Base-by-base conservation (phyloP, 1,140 invertebrate genomes). In the Pseudomyrmex concolor region DNA sequence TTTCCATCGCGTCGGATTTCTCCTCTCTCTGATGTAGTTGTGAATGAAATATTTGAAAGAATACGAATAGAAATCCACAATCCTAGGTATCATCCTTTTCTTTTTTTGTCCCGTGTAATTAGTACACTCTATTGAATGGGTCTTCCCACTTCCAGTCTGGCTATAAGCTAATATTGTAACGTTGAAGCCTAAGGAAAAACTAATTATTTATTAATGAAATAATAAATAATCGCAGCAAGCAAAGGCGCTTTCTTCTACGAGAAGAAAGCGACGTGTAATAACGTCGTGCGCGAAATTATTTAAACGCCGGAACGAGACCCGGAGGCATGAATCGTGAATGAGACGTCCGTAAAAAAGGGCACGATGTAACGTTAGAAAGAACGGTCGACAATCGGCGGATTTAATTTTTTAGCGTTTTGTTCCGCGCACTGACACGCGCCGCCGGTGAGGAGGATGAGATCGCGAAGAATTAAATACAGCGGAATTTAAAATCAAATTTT, bases 141-240 rank as follows among this genome's bases (percentile, higher is more conserved):
- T 99, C 93, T 99, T 99, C 0, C 98, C 98, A 86, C 97, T 98
- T 9, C 98, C 98, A 3, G 98, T 99, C 93, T 99, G 98, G 0
- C 98, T 98, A 94, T 99, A 99, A 0, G 98, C 98, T 54, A 98
- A 90, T 84, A 98, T 97, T 15, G 98, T 99, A 0, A 98, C 96
- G 95, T 99, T 99, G 90, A 98, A 98, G 7, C 97, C 97, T 97
- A 86, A 72, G 91, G 90, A 89, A 77, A 67, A 82, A 43, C 1
- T 25, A 25, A 25, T 25, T 25, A 25, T 25, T 25, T 25, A 25
- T 25, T 25, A 25, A 25, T 25, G 22, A 25, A 25, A 1, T 25
- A 25, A 25, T 25, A 25, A 25, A 25, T 25, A 25, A 25, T 25
- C 34, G 19, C 15, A 9, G 45, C 48, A 19, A 59, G 13, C 15